Base-by-base conservation (phyloP, 2,113 vertebrate genomes). In the Anolis carolinensis region DNA sequence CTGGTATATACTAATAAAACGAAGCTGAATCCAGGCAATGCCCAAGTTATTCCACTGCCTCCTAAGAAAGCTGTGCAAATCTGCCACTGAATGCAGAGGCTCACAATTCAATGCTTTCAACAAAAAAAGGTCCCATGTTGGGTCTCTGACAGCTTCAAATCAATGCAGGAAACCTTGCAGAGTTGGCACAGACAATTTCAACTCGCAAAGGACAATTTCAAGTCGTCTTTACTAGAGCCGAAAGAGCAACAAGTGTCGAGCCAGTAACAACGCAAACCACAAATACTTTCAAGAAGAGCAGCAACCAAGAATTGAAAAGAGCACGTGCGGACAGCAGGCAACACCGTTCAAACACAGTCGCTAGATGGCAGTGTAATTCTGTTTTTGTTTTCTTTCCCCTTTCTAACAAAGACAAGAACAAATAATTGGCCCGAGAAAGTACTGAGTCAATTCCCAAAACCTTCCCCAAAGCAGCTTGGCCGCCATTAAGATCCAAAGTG, bases 311-410 rank as follows among this genome's bases (percentile, higher is more conserved):
- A n/a, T n/a, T 2, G 34, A 11, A 78, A n/a, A 34, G 25, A 70
- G 74, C 55, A 21, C 8, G 21, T 2, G 0, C n/a, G 1, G 20
- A 27, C 21, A 30, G 65, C 7, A 30, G 10, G 65, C 52, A 39
- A 44, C 27, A 63, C 59, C 71, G 83, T 72, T 83, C 14, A 63
- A 52, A 36, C 11, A 48, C 65, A 85, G 86, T 90, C 94, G 65
- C 79, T 92, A 95, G 94, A 90, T 88, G 95, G 95, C 94, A 81
- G 93, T 89, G 92, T 72, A 67, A 59, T 48, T 89, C 90, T 36
- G 14, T 39, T 18, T 30, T 21, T 27, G 25, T 39, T 18, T 30
- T 21, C 8, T 11, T 48, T 27, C 18, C 23, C 44, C 44, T 32
- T 75, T 44, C 5, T 55, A 70, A 36, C 4, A 6, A 68, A 18